Base-by-base conservation (phyloP, 2,797 vertebrate species). In the Distichodus sexfasciatus region DNA sequence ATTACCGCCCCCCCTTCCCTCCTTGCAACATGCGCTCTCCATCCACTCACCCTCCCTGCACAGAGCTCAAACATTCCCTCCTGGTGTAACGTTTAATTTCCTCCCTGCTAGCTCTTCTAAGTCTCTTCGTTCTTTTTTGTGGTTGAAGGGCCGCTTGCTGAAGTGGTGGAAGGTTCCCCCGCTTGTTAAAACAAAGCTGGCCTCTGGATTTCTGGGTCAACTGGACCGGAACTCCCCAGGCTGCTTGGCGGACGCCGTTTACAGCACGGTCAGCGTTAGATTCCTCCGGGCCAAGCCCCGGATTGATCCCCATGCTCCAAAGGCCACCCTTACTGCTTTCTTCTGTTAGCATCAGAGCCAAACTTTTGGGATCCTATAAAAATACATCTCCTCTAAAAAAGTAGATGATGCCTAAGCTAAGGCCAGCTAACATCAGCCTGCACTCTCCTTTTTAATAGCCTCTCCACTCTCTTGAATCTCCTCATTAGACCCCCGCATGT, bases 181-280 rank as follows among this genome's bases (percentile, higher is more conserved):
- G 82, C 89, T 91, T 91, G 87, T 91, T 90, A 89, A 91, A 91
- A 92, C 88, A 91, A 87, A 90, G 88, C 87, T 91, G 87, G 86
- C 87, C 88, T n/a, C 84, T 87, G 84, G 84, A 90, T 89, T 90
- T 90, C 82, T 89, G 88, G 89, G 90, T 92, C 89, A 92, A 84
- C 85, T 84, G 80, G 81, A 86, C 82, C 80, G 84, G 87, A 88
- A 90, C 88, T 90, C 86, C 85, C 84, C 76, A 8, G 79, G 75
- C 83, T 84, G 77, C 86, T 47, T 87, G 84, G 80, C 71, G 78
- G 81, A 81, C 74, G 71, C 71, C 5, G 11, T 79, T 76, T 58
- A 50, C 58, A 79, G 82, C 77, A 79, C 63, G 77, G 72, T 75
- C 69, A 68, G 73, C 46, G 43, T 74, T 79, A 76, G 81, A 72